Base-by-base conservation (phyloP, 23 tunicate genomes). In the Halocynthia roretzi region DNA sequence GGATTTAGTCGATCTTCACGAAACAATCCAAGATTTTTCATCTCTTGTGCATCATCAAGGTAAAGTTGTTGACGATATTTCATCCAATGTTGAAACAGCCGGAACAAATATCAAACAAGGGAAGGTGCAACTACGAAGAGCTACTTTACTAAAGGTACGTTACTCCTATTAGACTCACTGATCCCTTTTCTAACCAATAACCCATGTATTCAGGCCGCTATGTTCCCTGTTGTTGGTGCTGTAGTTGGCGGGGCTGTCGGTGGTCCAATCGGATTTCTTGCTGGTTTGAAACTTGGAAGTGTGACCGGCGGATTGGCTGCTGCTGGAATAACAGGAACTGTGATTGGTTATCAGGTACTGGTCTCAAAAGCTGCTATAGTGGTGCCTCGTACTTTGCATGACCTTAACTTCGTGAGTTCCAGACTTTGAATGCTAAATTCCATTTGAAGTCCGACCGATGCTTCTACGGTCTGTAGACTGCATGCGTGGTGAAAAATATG, bases 241-340 rank as follows among this genome's bases (percentile, higher is more conserved):
- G 96, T 89, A 14, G 77, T 89, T 6, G 96, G 96, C 17, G 96
- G 96, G 6, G 87, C 71, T 22, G 79, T 89, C 6, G 93, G 86
- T 5, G 93, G 93, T n/a, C 93, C 93, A 15, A 77, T 87, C 23
- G 96, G 96, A 0, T 81, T 89, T 5, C 80, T 80, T 22, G 96
- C 84, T 6, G 96, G 96, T 6, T 50, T 80, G 72, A 89, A 89
- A 53, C 60, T 89, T 44, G 96, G 96, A 5, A 80, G 88, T 70
- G 70, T 84, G 9, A 68, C 96, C 6, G 78, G 84, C 18, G 86
- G 86, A 5, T 14, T 82, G 49, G 88, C 85, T 5, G 77, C 82
- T 68, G 96, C 88, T n/a, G 96, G 96, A 0, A 85, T 89, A 53
- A 85, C 96, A n/a, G 96, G 96, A 19, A 52, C 85, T 50, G 82